Evolutionary conservation across 2,888 invertebrate genomes (phyloP).

Genomic region (Drosophila vallismaia): DNA sequence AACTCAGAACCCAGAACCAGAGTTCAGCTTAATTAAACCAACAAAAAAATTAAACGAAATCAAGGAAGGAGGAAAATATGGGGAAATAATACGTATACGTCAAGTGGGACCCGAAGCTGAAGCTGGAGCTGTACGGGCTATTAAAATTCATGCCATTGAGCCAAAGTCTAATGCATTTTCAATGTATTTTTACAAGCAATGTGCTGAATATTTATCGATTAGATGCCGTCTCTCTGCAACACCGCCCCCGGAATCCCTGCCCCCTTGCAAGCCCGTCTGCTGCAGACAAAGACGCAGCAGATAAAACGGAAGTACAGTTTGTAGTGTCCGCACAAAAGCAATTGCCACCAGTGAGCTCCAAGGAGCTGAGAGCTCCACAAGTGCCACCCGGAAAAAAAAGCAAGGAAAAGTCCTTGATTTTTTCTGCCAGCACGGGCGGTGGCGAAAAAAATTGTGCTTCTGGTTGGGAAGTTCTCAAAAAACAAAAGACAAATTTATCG

Average conservation of each 20-base stretch:
- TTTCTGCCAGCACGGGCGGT: not conserved
- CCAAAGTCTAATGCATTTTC: constrained; percentile 74
- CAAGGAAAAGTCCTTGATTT: constrained; percentile 10
- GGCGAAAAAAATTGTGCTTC: constrained; percentile 13
- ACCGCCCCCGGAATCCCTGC: not conserved
- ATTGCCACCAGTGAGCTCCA: constrained; percentile 30
- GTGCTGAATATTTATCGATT: constrained; percentile 75
- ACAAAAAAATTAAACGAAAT: constrained; percentile 2
- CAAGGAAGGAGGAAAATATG: constrained; percentile 17
- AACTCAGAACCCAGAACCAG: constrained; percentile 28
- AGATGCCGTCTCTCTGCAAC: constrained; percentile 35
- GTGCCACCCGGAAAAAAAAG: constrained; percentile 36
- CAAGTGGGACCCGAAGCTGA: constrained; percentile 4
- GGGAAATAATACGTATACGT: constrained; percentile 26
- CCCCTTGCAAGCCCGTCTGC: constrained; percentile 13
- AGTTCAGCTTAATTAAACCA: constrained; percentile 64
- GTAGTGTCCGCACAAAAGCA: constrained; percentile 68
- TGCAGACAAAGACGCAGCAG: constrained; percentile 60
- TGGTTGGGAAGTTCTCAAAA: constrained; percentile 30
- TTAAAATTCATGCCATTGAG: constrained; percentile 65
- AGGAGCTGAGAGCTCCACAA: constrained; percentile 51
- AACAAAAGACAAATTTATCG: constrained; percentile 29
- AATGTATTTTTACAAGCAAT: constrained; percentile 69
- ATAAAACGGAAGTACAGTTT: constrained; percentile 73
- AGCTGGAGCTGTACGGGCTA: constrained; percentile 36